These are phyloP conservation scores for Deladenus siricidicola DNA, from an alignment of 2,888 invertebrate species.

Conservation along the genomic window DNA sequence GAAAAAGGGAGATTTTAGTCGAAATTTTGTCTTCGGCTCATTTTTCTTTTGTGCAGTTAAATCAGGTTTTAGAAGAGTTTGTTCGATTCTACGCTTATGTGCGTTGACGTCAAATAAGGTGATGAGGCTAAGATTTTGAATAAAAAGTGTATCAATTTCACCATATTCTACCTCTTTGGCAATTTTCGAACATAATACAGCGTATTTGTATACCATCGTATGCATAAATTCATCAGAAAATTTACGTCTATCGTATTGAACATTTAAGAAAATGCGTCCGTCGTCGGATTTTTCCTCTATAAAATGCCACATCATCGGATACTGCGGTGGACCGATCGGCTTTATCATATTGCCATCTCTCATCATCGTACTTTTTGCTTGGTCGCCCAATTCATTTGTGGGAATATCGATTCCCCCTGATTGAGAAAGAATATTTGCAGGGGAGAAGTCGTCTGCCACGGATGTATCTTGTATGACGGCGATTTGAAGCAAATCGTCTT, in stretches of 20 bases:
- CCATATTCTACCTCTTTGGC: background rate
- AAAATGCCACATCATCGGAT: conserved; percentile 6
- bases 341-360: conserved; percentile 6
- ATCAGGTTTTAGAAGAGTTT: too few species aligned
- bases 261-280: background rate
- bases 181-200: background rate
- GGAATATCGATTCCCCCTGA: background rate
- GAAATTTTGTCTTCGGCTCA: too few species aligned
- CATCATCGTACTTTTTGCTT: conserved; percentile 6
- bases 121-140: too few species aligned
- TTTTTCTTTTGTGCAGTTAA: too few species aligned
- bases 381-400: background rate
- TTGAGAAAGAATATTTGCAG: too few species aligned
- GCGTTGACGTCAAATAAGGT: too few species aligned
- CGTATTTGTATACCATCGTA: background rate
- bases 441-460: background rate
- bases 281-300: background rate
- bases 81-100: too few species aligned
- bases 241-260: background rate
- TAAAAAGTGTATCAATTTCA: too few species aligned
- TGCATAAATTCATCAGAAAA: background rate
- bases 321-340: background rate
- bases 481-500: background rate
- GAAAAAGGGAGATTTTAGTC: too few species aligned
- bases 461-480: conserved; percentile 3